These are phyloP conservation scores for Solea senegalensis DNA, from an alignment of 2,113 vertebrate species.

Conservation along the genomic window DNA sequence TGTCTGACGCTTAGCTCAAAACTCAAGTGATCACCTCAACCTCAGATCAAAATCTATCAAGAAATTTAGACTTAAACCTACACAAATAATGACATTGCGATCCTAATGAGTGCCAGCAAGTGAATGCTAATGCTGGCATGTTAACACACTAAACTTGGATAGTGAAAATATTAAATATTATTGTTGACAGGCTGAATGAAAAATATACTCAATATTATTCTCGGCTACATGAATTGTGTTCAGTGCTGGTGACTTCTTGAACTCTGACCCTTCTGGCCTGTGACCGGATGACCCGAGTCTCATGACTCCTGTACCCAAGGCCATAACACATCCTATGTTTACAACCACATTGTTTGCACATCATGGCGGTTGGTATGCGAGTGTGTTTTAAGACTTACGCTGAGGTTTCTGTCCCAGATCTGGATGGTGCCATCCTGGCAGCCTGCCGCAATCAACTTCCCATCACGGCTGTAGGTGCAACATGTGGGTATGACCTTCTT, in stretches of 20 bases:
- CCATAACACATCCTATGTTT: slow-evolving; percentile 45
- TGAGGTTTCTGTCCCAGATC: slow-evolving; percentile 97
- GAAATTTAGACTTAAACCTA: neutral
- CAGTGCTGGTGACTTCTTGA: slow-evolving; percentile 46
- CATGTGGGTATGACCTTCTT: slow-evolving; percentile 93
- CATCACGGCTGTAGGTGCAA: slow-evolving; percentile 93
- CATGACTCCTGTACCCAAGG: slow-evolving; percentile 37
- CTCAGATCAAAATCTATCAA: slow-evolving; percentile 2
- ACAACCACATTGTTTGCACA: slow-evolving; percentile 37
- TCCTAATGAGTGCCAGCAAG: neutral
- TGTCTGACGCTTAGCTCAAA: neutral
- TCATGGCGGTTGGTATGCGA: slow-evolving; percentile 9
- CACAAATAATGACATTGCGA: neutral
- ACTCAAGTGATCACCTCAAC: neutral
- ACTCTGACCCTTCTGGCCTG: slow-evolving; percentile 52
- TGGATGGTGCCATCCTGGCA: slow-evolving; percentile 97
- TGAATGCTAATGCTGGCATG: neutral
- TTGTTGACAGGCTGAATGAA: neutral
- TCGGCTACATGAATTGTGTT: slow-evolving; percentile 39
- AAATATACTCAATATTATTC: slow-evolving; percentile 1
- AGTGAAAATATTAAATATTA: neutral
- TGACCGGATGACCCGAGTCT: slow-evolving; percentile 55
- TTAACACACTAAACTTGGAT: neutral
- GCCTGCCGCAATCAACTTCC: slow-evolving; percentile 92
- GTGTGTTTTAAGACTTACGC: slow-evolving; percentile 80